A percentile compares a stretch with the other conserved stretches of the same genome.
These are phyloP conservation scores for Xylota segnis DNA, from an alignment of 2,888 invertebrate species.

Conservation along the genomic window DNA sequence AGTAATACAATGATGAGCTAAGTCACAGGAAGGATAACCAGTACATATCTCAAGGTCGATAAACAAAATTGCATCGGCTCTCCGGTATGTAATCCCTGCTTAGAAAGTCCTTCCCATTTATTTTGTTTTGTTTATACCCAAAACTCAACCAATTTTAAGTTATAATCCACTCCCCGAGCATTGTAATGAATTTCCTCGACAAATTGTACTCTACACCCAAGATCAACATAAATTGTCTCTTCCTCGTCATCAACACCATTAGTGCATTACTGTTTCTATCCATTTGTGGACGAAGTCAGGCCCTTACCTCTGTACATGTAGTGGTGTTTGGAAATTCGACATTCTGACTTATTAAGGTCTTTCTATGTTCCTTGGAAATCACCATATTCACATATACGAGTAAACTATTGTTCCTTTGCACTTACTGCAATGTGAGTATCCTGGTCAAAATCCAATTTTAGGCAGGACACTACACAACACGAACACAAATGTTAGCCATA, in stretches of 20 bases:
- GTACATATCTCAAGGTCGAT: too few species aligned
- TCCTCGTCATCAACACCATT: conserved; percentile 52
- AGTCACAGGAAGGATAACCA: too few species aligned
- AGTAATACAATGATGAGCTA: too few species aligned
- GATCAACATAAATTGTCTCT: conserved; percentile 39
- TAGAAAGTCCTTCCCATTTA: too few species aligned
- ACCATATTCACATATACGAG: conserved; percentile 6
- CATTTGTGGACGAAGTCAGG: too few species aligned
- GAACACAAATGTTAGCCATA: conserved; percentile 57
- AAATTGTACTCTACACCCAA: conserved; percentile 24
- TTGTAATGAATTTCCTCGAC: conserved; percentile 46
- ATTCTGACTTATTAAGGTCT: conserved; percentile 61
- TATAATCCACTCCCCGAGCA: background rate
- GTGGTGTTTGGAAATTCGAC: conserved; percentile 42
- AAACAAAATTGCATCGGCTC: too few species aligned
- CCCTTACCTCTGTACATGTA: conserved; percentile 20
- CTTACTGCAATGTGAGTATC: conserved; percentile 13
- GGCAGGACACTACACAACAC: conserved; percentile 21
- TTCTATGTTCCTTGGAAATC: conserved; percentile 35
- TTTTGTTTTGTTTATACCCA: too few species aligned
- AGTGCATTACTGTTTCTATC: conserved; percentile 29
- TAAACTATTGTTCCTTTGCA: conserved; percentile 32
- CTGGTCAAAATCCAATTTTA: conserved; percentile 37
- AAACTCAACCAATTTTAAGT: conserved; percentile 1
- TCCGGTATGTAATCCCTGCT: too few species aligned